Evolutionary conservation across 2,797 vertebrate genomes (phyloP).

Genomic region (Malacoraja senta): DNA sequence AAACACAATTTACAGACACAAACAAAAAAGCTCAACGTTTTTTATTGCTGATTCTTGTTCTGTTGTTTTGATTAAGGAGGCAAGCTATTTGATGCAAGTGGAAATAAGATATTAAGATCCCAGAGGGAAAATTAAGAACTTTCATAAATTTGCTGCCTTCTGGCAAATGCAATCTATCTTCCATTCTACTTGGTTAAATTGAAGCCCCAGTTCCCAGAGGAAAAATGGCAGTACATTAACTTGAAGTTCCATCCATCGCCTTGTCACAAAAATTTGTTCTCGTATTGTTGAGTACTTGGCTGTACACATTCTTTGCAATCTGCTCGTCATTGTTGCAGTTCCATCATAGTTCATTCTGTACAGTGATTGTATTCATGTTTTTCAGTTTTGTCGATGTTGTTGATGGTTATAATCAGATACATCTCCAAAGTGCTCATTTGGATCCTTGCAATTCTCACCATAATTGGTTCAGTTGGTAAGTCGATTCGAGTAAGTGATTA

Average conservation of each 20-base stretch:
- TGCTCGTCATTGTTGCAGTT: not conserved
- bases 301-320: not conserved
- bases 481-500: not conserved
- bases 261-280: not conserved
- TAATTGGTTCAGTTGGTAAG: constrained; percentile 91
- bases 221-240: too few species aligned
- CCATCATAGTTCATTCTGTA: not conserved
- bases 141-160: too few species aligned
- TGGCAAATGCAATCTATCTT: not conserved
- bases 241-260: not conserved
- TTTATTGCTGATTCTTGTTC: not conserved
- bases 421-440: constrained; percentile 92
- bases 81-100: not conserved
- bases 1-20: not conserved
- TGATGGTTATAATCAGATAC: constrained; percentile 95
- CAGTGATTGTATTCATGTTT: constrained; percentile 36
- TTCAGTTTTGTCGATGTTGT: constrained; percentile 87
- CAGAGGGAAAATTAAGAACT: not conserved
- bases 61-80: not conserved
- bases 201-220: not conserved
- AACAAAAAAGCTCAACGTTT: not conserved
- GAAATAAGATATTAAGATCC: not conserved
- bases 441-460: constrained; percentile 85
- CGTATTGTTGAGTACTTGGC: not conserved
- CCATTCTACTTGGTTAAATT: not conserved